Base-by-base conservation (phyloP, 1,140 invertebrate genomes). In the Orchestia grillus region DNA sequence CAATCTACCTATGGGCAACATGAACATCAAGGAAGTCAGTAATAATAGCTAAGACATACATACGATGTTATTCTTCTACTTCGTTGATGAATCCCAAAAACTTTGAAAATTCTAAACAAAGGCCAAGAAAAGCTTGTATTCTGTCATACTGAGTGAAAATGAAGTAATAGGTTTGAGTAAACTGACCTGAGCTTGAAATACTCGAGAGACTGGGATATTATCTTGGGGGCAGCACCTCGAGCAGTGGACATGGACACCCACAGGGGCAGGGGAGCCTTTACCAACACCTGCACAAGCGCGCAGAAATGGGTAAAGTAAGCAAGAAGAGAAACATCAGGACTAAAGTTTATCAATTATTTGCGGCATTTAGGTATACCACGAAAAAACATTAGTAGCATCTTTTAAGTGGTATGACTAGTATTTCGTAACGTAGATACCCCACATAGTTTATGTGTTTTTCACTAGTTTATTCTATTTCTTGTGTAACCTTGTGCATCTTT, bases 231-330 rank as follows among this genome's bases (percentile, higher is more conserved):
- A 96, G 97, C 97, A 28, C 97, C 97, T 45, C 98, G 97, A 19
- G 97, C 97, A 44, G 97, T 97, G 95, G 97, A 97, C 11, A 98
- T 98, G 8, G 98, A 97, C 42, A 98, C 97, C 98, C 98, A 98
- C 96, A 98, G 97, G 11, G 98, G 98, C n/a, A 98, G 97, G n/a
- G 97, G 97, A 95, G 98, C 97, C 96, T 98, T 97, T 15, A 98
- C 97, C 42, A 98, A 97, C 36, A 98, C 97, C 97, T 97, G 62
- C 28, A 53, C 19, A 77, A 15, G 36, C 28, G 28, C 11, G 62
- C 1, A 28, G 11, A 77, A 3, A 77, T 77, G 11, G 11, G 1
- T 36, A 36, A 36, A 36, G 1, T 3, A 77, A 15, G 62, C 36
- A 28, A 77, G 28, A 77, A 36, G 62, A 77, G 36, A 36, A 36